Base-by-base conservation (phyloP, 2,113 vertebrate species). In the Oreochromis niloticus region DNA sequence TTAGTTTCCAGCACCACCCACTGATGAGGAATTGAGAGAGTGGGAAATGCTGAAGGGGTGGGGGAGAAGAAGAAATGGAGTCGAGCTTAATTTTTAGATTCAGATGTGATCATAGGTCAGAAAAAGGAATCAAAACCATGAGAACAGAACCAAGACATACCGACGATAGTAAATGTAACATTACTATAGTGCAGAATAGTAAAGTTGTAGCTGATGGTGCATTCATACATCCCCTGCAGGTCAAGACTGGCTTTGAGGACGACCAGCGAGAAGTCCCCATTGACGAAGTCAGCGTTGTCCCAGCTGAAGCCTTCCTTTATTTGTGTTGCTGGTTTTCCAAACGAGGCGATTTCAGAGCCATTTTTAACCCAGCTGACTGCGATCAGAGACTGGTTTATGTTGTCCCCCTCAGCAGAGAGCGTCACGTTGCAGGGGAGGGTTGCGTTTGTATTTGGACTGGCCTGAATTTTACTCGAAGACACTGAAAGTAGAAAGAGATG, bases 351-450 rank as follows among this genome's bases (percentile, higher is more conserved):
- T 24, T 24, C 22, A 24, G 22, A 24, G 22, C 22, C 22, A 24
- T 24, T 24, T 24, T 24, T 24, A 24, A 24, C 22, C 96, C 96
- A 97, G 86, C 39, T 87, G 83, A 91, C 92, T 11, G 41, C 10
- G 4, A 97, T 19, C n/a, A 92, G 86, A 55, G 88, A 89, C 32
- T 78, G 6, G 12, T 89, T 73, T 14, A 75, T 32, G 13, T 50
- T 9, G 39, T 30, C 41, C 0, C 13, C 82, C 6, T 24, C 41
- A 7, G 50, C 8, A 80, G 85, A 71, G 50, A 94, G 73, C 1
- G 56, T 87, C 63, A 75, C 87, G 12, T 89, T 84, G 46, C 96
- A 97, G 48, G 96, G 95, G 2, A 97, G 94, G 81, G 85, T 89
- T 30, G 73, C 83, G 0, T 92, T 94, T 46, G 93, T 79, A 10